Conservation (phyloP, 1,140 invertebrate species). For the Atta colombica region DNA sequence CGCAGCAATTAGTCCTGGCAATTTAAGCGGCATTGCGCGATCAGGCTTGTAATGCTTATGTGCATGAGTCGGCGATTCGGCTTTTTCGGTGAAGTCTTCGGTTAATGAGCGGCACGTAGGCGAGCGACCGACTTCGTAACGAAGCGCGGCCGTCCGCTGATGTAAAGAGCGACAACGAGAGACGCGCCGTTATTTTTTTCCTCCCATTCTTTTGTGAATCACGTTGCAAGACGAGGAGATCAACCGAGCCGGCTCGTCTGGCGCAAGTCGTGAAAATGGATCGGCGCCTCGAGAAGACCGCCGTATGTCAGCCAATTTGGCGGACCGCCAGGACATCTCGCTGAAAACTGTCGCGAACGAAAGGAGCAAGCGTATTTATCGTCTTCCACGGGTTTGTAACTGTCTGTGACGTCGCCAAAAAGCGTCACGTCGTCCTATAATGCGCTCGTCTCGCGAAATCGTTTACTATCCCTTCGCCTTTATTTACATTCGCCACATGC, state of each 20-base stretch:
- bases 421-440: slow-evolving; percentile 14
- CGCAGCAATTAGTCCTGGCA: slow-evolving; percentile 5
- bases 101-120: slow-evolving; percentile 46
- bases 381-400: slow-evolving; percentile 40
- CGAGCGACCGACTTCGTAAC: neutral
- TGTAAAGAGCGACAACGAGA: neutral
- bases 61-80: slow-evolving; percentile 38
- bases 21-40: neutral
- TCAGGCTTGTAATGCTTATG: neutral
- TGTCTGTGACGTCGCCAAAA: slow-evolving; percentile 41
- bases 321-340: slow-evolving; percentile 31
- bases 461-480: neutral
- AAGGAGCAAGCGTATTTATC: slow-evolving; percentile 24
- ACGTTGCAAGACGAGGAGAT: slow-evolving; percentile 13
- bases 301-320: slow-evolving; percentile 58
- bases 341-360: slow-evolving; percentile 7
- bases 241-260: slow-evolving; percentile 14
- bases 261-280: slow-evolving; percentile 45
- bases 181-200: slow-evolving; percentile 3
- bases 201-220: neutral
- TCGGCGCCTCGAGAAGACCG: slow-evolving; percentile 23
- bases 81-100: neutral
- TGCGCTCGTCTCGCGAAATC: slow-evolving; percentile 13
- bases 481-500: slow-evolving; percentile 17
- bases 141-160: neutral